A percentile compares a stretch with the other conserved stretches of the same genome.
phyloP scores from a whole-genome alignment of 2,888 invertebrate species.

The Heteromyza rotundicornis region DNA sequence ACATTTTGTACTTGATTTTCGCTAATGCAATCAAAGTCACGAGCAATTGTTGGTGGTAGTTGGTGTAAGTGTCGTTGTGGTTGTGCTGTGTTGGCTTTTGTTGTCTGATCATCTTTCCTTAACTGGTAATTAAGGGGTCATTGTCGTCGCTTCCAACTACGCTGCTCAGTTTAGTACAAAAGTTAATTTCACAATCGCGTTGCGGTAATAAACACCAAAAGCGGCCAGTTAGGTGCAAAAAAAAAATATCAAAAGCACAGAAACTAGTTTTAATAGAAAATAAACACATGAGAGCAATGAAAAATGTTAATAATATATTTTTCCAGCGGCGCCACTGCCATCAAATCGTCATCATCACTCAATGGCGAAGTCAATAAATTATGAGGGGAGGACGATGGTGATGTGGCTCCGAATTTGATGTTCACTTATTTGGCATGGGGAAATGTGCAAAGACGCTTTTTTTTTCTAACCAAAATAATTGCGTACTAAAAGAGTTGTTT shows the following conservation, averaged over 20 bases:
- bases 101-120: not conserved
- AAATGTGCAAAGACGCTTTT: too few species aligned
- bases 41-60: too few species aligned
- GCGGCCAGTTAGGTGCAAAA: not conserved
- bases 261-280: too few species aligned
- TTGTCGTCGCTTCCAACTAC: not conserved
- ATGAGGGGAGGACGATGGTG: not conserved
- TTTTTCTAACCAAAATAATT: not conserved
- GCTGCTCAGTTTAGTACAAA: too few species aligned
- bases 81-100: too few species aligned
- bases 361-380: not conserved
- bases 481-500: not conserved
- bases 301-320: too few species aligned
- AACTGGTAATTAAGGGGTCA: conserved; percentile 2
- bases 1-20: too few species aligned
- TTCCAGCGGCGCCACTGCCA: too few species aligned
- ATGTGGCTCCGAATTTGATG: not conserved
- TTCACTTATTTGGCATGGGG: not conserved
- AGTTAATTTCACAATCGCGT: not conserved
- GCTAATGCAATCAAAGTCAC: conserved; percentile 1
- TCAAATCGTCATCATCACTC: not conserved
- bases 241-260: too few species aligned
- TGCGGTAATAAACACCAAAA: not conserved
- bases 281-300: too few species aligned
- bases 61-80: not conserved